Conservation (phyloP, 2,888 invertebrate species). For the Cyclophora punctaria region DNA sequence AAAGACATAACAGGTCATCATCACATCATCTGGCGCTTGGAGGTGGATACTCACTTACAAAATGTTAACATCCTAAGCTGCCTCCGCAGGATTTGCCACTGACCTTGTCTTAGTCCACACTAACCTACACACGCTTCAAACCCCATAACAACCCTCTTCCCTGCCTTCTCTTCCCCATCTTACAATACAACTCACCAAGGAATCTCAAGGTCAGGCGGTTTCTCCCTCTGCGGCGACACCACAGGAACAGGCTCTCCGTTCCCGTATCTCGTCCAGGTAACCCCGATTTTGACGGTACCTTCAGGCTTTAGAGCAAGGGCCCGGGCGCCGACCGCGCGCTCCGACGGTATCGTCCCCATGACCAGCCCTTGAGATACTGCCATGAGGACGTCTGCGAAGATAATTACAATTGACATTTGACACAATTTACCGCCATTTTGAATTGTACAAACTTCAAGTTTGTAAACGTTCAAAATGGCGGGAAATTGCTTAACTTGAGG, state of each 20-base stretch:
- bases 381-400: slow-evolving; percentile 78
- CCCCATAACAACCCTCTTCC: too few species aligned
- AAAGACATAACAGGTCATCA: too few species aligned
- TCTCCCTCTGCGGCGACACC: slow-evolving; percentile 72
- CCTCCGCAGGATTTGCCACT: too few species aligned
- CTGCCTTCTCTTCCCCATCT: not conserved
- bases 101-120: too few species aligned
- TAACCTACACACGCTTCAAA: too few species aligned
- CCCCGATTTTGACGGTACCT: slow-evolving; percentile 53
- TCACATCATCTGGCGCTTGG: too few species aligned
- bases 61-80: too few species aligned
- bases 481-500: too few species aligned
- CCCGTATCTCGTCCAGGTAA: slow-evolving; percentile 58
- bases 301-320: slow-evolving; percentile 53
- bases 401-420: not conserved
- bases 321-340: slow-evolving; percentile 74
- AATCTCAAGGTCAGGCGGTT: slow-evolving; percentile 79
- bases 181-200: slow-evolving; percentile 76
- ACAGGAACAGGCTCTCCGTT: slow-evolving; percentile 61
- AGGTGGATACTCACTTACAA: too few species aligned
- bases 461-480: too few species aligned
- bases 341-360: slow-evolving; percentile 55
- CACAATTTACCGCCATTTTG: too few species aligned
- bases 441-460: too few species aligned
- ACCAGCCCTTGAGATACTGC: slow-evolving; percentile 84